Percentiles rank a stretch among this genome's conserved stretches.
These are phyloP conservation scores for Nematolebias whitei DNA, from an alignment of 2,113 vertebrate species.

Conservation along the genomic window DNA sequence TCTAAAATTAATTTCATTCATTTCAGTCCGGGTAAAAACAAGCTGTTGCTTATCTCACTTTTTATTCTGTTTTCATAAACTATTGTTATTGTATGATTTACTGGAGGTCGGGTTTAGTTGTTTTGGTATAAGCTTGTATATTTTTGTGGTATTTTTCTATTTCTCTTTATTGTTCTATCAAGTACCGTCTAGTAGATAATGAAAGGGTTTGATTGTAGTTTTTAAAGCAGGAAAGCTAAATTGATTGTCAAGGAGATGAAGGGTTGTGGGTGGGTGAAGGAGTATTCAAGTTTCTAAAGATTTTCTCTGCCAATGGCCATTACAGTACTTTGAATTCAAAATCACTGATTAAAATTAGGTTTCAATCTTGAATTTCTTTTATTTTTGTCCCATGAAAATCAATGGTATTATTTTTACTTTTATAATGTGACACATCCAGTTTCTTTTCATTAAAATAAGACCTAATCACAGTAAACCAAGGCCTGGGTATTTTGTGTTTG, in stretches of 20 bases:
- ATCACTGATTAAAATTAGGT: constrained; percentile 20
- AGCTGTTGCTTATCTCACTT: too few species aligned
- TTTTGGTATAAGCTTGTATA: too few species aligned
- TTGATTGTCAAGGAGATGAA: constrained; percentile 27
- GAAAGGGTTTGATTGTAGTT: constrained; percentile 38
- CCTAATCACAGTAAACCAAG: constrained; percentile 13
- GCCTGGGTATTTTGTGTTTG: constrained; percentile 32
- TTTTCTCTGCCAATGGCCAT: constrained; percentile 13
- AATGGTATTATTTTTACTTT: constrained; percentile 3
- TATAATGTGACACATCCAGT: background rate
- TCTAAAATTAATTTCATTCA: too few species aligned
- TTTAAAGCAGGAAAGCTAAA: constrained; percentile 47
- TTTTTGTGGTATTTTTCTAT: constrained; percentile 7
- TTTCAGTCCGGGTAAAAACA: too few species aligned
- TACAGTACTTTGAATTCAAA: constrained; percentile 27
- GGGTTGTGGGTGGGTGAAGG: background rate
- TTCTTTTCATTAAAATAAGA: background rate
- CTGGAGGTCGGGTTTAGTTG: background rate
- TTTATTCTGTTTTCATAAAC: background rate
- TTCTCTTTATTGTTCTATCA: constrained; percentile 28
- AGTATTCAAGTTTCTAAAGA: background rate
- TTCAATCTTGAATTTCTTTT: constrained; percentile 2
- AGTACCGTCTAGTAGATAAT: constrained; percentile 40
- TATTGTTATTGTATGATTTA: background rate
- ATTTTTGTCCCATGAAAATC: background rate